Conservation (phyloP, 1,140 invertebrate species). For the Globodera ellingtonae region DNA sequence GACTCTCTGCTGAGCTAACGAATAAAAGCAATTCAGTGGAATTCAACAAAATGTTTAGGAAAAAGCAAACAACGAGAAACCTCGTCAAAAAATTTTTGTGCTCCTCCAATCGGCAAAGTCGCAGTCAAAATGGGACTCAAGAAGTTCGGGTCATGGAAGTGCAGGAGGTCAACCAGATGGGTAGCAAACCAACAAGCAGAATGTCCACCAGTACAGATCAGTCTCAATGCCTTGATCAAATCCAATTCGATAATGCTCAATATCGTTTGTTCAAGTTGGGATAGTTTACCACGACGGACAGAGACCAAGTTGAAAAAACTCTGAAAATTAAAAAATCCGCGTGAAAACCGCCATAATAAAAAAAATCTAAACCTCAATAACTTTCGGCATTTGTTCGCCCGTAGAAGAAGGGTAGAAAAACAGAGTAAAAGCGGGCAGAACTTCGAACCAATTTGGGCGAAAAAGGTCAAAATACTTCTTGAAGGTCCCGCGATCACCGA, state of each 20-base stretch:
- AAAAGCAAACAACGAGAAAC: background rate
- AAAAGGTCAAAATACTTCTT: conserved; percentile 28
- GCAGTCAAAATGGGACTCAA: conserved; percentile 16
- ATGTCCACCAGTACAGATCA: conserved; percentile 22
- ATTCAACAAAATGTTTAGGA: background rate
- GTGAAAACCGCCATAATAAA: background rate
- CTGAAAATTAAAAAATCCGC: background rate
- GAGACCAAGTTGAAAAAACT: conserved; percentile 14
- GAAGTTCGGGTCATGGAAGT: conserved; percentile 25
- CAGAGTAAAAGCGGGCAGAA: conserved; percentile 19
- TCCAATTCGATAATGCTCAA: conserved; percentile 12
- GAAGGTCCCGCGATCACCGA: conserved; percentile 28
- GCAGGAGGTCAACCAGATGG: conserved; percentile 28
- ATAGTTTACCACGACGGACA: conserved; percentile 2
- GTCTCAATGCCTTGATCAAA: conserved; percentile 15
- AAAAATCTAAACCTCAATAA: conserved; percentile 13
- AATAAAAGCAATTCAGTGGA: background rate
- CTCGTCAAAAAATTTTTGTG: conserved; percentile 12
- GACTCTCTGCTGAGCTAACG: conserved; percentile 15
- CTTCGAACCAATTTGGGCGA: conserved; percentile 31
- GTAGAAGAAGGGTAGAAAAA: conserved; percentile 11
- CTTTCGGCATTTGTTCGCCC: conserved; percentile 24
- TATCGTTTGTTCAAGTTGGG: conserved; percentile 23
- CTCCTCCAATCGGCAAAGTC: conserved; percentile 1
- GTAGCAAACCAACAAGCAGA: conserved; percentile 28